These are phyloP conservation scores for Rhinichthys osculus DNA, from an alignment of 2,797 vertebrate species.

Conservation along the genomic window DNA sequence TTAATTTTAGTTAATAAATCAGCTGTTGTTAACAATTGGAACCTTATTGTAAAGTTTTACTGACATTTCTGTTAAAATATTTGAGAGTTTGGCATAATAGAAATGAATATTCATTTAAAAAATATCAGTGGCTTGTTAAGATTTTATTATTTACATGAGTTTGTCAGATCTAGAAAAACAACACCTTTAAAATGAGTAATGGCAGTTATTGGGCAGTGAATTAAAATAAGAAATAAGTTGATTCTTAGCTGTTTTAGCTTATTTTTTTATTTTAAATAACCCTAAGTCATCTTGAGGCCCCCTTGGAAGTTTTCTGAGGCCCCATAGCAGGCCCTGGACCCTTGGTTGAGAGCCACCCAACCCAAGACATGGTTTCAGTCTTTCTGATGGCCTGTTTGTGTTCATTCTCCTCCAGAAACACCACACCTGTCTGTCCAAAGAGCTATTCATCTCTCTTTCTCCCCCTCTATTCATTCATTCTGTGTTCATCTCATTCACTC, in stretches of 20 bases:
- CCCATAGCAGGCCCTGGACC: not conserved
- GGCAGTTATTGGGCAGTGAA: not conserved
- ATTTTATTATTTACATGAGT: too few species aligned
- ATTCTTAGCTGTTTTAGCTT: not conserved
- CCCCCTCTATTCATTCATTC: constrained; percentile 15
- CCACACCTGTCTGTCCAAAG: constrained; percentile 31
- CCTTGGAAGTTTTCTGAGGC: not conserved
- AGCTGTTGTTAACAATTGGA: too few species aligned
- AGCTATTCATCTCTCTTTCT: constrained; percentile 22
- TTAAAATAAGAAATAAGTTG: not conserved
- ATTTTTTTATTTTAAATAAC: not conserved
- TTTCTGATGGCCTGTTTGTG: not conserved
- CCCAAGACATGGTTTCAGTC: not conserved
- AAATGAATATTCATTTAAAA: too few species aligned
- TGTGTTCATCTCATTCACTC: constrained; percentile 26
- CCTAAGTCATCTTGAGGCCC: not conserved
- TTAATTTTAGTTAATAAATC: too few species aligned
- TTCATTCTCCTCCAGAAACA: constrained; percentile 24
- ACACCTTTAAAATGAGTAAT: too few species aligned
- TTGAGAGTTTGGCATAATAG: too few species aligned
- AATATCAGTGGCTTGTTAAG: too few species aligned
- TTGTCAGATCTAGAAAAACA: not conserved
- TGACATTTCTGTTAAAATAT: not conserved
- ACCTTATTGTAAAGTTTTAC: too few species aligned
- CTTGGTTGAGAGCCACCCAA: not conserved